Evolutionary conservation across 2,888 invertebrate genomes (phyloP).

Genomic region (Philonicus albiceps): DNA sequence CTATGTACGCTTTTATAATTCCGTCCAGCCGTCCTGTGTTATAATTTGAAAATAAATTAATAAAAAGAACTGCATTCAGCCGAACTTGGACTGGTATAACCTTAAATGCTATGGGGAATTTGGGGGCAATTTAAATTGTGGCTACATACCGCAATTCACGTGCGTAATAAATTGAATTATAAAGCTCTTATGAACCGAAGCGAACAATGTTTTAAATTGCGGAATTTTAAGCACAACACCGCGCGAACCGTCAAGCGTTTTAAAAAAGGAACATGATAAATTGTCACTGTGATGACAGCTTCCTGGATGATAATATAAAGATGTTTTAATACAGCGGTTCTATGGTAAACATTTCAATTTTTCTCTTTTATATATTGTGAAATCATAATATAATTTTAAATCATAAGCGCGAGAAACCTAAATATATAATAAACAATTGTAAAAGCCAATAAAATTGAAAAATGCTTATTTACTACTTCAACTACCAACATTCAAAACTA

Average conservation of each 20-base stretch:
- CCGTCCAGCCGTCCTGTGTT: not conserved
- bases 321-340: not conserved
- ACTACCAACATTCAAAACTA: not conserved
- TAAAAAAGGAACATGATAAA: not conserved
- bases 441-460: not conserved
- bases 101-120: not conserved
- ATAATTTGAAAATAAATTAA: not conserved
- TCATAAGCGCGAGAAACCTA: not conserved
- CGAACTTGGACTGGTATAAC: not conserved
- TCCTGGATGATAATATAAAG: not conserved
- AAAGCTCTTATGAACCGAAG: not conserved
- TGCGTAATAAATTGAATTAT: not conserved
- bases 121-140: not conserved
- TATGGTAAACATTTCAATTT: not conserved
- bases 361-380: not conserved
- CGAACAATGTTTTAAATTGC: not conserved
- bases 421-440: not conserved
- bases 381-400: not conserved
- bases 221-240: not conserved
- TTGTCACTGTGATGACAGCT: not conserved
- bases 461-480: not conserved
- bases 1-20: slow-evolving; percentile 1
- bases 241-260: not conserved
- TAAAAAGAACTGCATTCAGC: not conserved
- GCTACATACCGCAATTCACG: not conserved